Conservation (phyloP, 1,140 invertebrate genomes). For the Formica exsecta region DNA sequence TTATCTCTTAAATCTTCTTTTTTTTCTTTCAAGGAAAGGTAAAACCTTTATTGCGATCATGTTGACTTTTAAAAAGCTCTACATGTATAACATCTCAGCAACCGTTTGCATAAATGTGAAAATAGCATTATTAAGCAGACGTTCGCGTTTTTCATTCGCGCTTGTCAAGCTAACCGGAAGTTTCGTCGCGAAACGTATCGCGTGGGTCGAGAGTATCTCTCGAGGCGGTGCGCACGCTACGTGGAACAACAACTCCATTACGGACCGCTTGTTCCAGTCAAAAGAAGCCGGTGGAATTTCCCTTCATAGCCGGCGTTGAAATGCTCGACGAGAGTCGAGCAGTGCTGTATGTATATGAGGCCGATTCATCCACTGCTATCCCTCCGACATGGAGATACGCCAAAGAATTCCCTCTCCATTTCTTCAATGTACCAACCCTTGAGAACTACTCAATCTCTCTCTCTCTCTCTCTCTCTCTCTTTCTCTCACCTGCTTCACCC, state of each 20-base stretch:
- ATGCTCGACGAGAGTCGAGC: slow-evolving; percentile 44
- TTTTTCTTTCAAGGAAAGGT: no score
- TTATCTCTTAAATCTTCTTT: no score
- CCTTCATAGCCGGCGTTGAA: slow-evolving; percentile 57
- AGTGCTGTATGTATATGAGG: slow-evolving; percentile 31
- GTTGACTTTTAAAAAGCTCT: not conserved
- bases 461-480: no score
- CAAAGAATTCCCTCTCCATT: slow-evolving; percentile 65
- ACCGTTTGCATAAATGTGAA: not conserved
- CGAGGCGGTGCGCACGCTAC: slow-evolving; percentile 30
- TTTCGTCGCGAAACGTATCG: slow-evolving; percentile 17
- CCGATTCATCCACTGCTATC: slow-evolving; percentile 53
- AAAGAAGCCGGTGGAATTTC: slow-evolving; percentile 56
- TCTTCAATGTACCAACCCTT: slow-evolving; percentile 48
- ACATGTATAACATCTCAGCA: not conserved
- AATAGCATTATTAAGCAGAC: slow-evolving; percentile 25
- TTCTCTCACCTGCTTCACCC: not conserved
- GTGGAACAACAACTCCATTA: slow-evolving; percentile 68
- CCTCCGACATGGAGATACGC: slow-evolving; percentile 42
- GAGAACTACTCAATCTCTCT: slow-evolving; percentile 19
- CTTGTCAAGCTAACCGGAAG: not conserved
- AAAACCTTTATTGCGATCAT: not conserved
- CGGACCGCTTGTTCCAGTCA: slow-evolving; percentile 55
- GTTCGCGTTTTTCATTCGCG: slow-evolving; percentile 16
- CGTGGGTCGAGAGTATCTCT: slow-evolving; percentile 22